phyloP scores from a whole-genome alignment of 2,888 invertebrate species.

The Caenorhabditis parvicauda region DNA sequence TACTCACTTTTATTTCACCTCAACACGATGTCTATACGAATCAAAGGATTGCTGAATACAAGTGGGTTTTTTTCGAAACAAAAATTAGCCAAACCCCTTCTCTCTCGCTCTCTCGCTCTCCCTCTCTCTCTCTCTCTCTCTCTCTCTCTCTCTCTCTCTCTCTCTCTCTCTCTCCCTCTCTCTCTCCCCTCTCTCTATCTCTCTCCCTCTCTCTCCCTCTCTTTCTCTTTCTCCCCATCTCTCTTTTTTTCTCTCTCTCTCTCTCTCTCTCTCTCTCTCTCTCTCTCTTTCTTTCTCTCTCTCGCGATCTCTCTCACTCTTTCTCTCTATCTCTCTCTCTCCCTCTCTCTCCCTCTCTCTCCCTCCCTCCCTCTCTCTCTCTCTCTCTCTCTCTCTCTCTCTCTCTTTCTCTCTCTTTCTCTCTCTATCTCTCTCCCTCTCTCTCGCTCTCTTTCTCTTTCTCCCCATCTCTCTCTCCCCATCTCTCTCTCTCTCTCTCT shows the following conservation, averaged over 20 bases:
- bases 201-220: not conserved
- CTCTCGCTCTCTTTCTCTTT: constrained; percentile 3
- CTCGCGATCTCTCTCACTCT: not conserved
- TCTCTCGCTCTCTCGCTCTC: too few species aligned
- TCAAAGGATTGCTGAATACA: too few species aligned
- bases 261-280: not conserved
- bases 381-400: constrained; percentile 6
- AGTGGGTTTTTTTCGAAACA: too few species aligned
- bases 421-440: not conserved
- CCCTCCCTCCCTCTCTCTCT: not conserved
- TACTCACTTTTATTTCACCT: not conserved
- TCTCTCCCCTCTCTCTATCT: not conserved
- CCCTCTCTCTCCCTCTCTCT: constrained; percentile 3
- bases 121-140: too few species aligned
- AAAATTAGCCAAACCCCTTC: too few species aligned
- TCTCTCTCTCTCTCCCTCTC: not conserved
- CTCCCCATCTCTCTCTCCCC: not conserved
- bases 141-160: too few species aligned
- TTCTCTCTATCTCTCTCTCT: not conserved
- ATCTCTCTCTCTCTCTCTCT: not conserved
- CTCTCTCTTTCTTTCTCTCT: not conserved
- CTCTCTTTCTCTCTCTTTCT: constrained; percentile 1
- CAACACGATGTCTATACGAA: not conserved
- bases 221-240: not conserved
- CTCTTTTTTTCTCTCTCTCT: not conserved